Evolutionary conservation across 2,113 vertebrate genomes (phyloP).

Genomic region (Hippoglossus stenolepis): DNA sequence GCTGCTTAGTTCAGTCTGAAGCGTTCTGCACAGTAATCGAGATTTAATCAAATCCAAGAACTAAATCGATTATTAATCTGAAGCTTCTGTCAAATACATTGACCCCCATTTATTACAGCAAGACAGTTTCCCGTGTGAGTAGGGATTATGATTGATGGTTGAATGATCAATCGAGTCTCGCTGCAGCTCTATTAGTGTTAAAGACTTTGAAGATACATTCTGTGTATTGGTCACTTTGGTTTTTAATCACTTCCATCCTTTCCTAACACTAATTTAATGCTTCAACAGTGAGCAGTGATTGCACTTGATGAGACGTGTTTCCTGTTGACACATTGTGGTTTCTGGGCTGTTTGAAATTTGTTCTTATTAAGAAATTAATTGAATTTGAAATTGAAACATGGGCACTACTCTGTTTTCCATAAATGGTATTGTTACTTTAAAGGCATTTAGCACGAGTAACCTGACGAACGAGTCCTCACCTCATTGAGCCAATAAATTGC

Average conservation of each 20-base stretch:
- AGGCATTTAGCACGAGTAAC: conserved; percentile 66
- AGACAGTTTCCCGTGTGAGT: background rate
- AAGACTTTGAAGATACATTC: background rate
- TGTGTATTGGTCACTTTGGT: background rate
- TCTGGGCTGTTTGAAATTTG: conserved; percentile 12
- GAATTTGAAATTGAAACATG: conserved; percentile 39
- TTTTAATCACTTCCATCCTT: conserved; percentile 2
- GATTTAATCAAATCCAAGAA: background rate
- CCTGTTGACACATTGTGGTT: conserved; percentile 5
- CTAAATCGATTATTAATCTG: background rate
- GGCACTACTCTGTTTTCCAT: conserved; percentile 35
- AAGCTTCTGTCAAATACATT: background rate
- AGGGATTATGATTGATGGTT: background rate
- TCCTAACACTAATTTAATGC: conserved; percentile 51
- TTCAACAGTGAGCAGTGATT: conserved; percentile 37
- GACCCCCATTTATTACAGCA: background rate
- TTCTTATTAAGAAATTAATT: conserved; percentile 50
- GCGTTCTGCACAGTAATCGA: background rate
- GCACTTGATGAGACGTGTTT: conserved; percentile 6
- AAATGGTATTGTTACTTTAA: conserved; percentile 68
- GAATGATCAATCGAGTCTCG: background rate
- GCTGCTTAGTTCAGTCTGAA: background rate
- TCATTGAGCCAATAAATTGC: conserved; percentile 83
- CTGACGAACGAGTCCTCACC: conserved; percentile 70
- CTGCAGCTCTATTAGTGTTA: background rate